Base-by-base conservation (phyloP, 2,888 invertebrate genomes). In the Dolomedes plantarius region DNA sequence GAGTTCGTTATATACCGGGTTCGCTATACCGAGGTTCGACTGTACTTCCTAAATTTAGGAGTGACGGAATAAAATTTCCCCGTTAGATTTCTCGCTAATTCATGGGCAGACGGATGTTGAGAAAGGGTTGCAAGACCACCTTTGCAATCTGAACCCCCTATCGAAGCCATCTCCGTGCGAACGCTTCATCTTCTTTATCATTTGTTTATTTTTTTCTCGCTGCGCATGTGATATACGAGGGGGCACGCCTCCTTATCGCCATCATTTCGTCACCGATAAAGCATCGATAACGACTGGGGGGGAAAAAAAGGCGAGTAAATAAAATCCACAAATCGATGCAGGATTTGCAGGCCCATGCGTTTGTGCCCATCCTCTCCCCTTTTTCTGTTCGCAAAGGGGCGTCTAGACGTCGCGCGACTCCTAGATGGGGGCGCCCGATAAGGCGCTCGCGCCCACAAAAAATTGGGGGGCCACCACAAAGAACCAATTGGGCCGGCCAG, bases 391-490 rank as follows among this genome's bases (percentile, higher is more conserved):
- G 56, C 5, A 56, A 32, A 32, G 67, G 67, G 67, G 67, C 67
- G 67, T 67, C 67, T 31, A 67, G 23, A 36, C 16, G 67, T 67
- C 67, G 68, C 39, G 68, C 75, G 82, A 72, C 76, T 83, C 71
- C 75, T 64, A 76, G 82, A 83, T 83, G 76, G 76, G 76, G 72
- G 68, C 36, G 56, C 9, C 46, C 62, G 76, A 76, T 76, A 83
- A 76, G 76, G 36, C 32, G 31, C 0, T 72, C 27, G 74, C 23
- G 64, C 76, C 72, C 31, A 19, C 50, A 50, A 65, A 76, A 71
- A 72, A 36, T 19, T 65, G 64, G 36, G 75, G 76, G 71, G 28
- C n/a, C 71, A 71, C 62, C 71, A 64, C 76, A 72, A 69, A 23
- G 56, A 56, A 19, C 19, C 23, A 5, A 56, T 23, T 56, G 56